These are phyloP conservation scores for Epinephelus malabaricus DNA, from an alignment of 2,797 vertebrate genomes.

Conservation along the genomic window DNA sequence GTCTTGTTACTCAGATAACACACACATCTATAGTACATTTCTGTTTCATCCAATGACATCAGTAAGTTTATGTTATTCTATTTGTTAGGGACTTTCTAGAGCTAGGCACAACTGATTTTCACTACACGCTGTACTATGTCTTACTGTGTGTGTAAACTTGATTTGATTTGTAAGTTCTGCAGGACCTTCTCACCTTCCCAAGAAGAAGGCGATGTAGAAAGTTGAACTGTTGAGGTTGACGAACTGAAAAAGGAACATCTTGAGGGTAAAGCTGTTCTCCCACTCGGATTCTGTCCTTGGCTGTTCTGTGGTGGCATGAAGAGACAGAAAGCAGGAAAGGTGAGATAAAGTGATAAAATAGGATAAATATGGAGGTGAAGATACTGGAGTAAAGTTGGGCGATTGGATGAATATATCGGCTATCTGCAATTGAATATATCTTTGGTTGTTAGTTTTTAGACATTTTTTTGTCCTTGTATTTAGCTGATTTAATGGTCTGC, in stretches of 20 bases:
- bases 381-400: not conserved
- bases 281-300: constrained; percentile 95
- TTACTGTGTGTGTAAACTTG: too few relatives aligned
- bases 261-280: constrained; percentile 97
- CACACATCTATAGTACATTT: not conserved
- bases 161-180: not conserved
- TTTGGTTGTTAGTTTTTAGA: too few relatives aligned
- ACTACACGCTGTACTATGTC: too few relatives aligned
- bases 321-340: not conserved
- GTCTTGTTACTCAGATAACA: not conserved
- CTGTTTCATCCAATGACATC: not conserved
- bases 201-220: constrained; percentile 96
- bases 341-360: not conserved
- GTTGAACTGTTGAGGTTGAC: constrained; percentile 97
- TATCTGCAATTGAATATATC: too few relatives aligned
- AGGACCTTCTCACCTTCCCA: constrained; percentile 89
- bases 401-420: too few relatives aligned
- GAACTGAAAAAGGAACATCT: constrained; percentile 98
- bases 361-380: not conserved
- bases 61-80: not conserved
- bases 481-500: too few relatives aligned
- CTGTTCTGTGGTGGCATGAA: constrained; percentile 88
- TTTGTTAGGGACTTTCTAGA: too few relatives aligned
- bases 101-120: too few relatives aligned
- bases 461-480: too few relatives aligned